A percentile compares a stretch with the other conserved stretches of the same genome.
phyloP scores from a whole-genome alignment of 2,113 vertebrate genomes.

The Sisor rabdophorus region DNA sequence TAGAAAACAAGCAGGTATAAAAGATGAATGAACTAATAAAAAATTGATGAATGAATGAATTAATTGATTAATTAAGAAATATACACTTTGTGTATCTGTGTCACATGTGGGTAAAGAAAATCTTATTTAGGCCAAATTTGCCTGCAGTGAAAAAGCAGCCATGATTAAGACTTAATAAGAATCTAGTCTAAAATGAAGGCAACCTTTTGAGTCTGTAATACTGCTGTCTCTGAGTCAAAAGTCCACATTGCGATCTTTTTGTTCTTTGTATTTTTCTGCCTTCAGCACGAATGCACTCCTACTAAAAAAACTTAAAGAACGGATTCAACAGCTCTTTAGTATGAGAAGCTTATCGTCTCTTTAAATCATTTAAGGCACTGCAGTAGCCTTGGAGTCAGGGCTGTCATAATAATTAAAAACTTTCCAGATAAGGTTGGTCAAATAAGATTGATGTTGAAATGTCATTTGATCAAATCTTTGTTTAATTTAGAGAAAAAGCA shows the following conservation, averaged over 20 bases:
- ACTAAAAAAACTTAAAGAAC: slow-evolving; percentile 12
- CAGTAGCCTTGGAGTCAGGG: slow-evolving; percentile 11
- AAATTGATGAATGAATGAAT: too few relatives aligned
- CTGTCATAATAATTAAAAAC: slow-evolving; percentile 33
- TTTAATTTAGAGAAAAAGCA: slow-evolving; percentile 10
- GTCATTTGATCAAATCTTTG: background rate
- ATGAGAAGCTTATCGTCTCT: slow-evolving; percentile 35
- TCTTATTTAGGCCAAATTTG: too few relatives aligned
- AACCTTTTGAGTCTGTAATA: slow-evolving; percentile 11
- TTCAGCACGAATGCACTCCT: slow-evolving; percentile 23
- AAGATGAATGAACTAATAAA: too few relatives aligned
- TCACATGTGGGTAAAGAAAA: too few relatives aligned
- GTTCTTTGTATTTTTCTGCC: slow-evolving; percentile 11
- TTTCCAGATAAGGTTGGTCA: slow-evolving; percentile 6
- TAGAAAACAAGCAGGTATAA: too few relatives aligned
- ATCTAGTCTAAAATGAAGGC: slow-evolving; percentile 6
- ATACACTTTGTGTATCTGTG: too few relatives aligned
- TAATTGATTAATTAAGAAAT: too few relatives aligned
- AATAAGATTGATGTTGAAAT: slow-evolving; percentile 30
- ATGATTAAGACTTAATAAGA: background rate
- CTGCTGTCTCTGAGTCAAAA: slow-evolving; percentile 19
- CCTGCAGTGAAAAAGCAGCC: background rate
- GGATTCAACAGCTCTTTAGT: slow-evolving; percentile 30
- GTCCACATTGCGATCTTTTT: slow-evolving; percentile 29
- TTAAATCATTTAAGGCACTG: slow-evolving; percentile 32